Evolutionary conservation across 2,797 vertebrate genomes (phyloP), one percentile per base, ranked within the genome.

Genomic region (Syndactyla subalaris): DNA sequence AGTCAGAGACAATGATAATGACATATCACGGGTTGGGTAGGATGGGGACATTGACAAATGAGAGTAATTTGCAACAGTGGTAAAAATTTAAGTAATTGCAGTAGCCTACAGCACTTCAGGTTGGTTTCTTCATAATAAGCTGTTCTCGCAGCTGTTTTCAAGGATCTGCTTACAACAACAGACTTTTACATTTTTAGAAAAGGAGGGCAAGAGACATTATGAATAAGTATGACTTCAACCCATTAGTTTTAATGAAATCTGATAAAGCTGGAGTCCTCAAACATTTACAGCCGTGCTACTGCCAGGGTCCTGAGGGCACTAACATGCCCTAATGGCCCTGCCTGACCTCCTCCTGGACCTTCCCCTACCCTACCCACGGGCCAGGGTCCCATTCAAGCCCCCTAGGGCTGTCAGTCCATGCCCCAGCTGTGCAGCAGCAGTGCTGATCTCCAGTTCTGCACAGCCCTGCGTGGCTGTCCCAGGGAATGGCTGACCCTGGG

Each of bases 221-320:
- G 67, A 90, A 90, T 83, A 78, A 51, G 27, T 63, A 80, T 78
- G 26, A 85, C 54, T 66, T 49, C 46, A 72, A 65, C 59, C 52
- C 21, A 27, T 94, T 81, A 38, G 48, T 81, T 95, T 89, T 84
- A 72, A 77, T 65, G 57, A 88, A 87, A 93, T 92, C 76, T 82
- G 82, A 62, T 76, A 59, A 91, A 89, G 11, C 43, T 22, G 16
- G 34, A 75, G 38, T 72, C 43, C 45, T 77, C 75, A 49, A 63
- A 70, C 76, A 71, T 74, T 95, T 80, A 67, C 43, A 66, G 32
- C 38, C 59, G 49, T n/a, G 54, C 34, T 87, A 41, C 49, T 32
- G 19, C 45, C 49, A 67, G 18, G 11, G 2, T 54, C 11, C 24
- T 85, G 51, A 49, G 45, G 26, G 34, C 39, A 77, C 11, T 57